Percentiles rank a stretch among this genome's conserved stretches.
Conservation (phyloP, 2,888 invertebrate species). For the Brassicogethes aeneus region DNA sequence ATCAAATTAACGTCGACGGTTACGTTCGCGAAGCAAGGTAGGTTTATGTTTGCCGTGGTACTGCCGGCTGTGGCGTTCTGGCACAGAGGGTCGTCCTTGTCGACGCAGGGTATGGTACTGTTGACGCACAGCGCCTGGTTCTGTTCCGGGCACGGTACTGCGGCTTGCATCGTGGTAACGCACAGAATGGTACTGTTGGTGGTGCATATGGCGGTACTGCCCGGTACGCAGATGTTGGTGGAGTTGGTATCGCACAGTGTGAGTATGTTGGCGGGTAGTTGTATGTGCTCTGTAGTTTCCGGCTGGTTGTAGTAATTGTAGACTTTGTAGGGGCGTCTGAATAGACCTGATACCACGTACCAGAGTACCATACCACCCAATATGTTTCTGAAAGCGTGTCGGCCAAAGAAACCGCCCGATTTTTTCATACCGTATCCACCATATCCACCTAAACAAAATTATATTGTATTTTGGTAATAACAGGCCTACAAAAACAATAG, state of each 20-base stretch:
- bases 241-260: conserved; percentile 32
- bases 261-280: conserved; percentile 30
- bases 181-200: conserved; percentile 32
- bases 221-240: conserved; percentile 30
- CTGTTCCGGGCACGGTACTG: conserved; percentile 27
- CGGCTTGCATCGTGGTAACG: conserved; percentile 27
- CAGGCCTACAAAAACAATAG: too few species aligned
- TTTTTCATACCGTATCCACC: conserved; percentile 15
- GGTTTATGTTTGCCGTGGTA: conserved; percentile 22
- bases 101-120: conserved; percentile 26
- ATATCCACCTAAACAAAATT: conserved; percentile 5
- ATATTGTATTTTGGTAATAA: too few species aligned
- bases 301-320: conserved; percentile 35
- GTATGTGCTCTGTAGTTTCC: conserved; percentile 27
- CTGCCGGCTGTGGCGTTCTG: conserved; percentile 23
- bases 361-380: conserved; percentile 32
- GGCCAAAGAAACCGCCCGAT: conserved; percentile 26
- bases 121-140: conserved; percentile 26
- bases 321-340: conserved; percentile 28
- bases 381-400: conserved; percentile 30
- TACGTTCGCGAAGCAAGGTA: conserved; percentile 34
- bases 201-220: conserved; percentile 31
- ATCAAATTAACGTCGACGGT: conserved; percentile 28
- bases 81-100: conserved; percentile 25
- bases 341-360: conserved; percentile 28